Conservation (phyloP, 64 coral and sea anemone genomes). For the Dendronephthya gigantea region DNA sequence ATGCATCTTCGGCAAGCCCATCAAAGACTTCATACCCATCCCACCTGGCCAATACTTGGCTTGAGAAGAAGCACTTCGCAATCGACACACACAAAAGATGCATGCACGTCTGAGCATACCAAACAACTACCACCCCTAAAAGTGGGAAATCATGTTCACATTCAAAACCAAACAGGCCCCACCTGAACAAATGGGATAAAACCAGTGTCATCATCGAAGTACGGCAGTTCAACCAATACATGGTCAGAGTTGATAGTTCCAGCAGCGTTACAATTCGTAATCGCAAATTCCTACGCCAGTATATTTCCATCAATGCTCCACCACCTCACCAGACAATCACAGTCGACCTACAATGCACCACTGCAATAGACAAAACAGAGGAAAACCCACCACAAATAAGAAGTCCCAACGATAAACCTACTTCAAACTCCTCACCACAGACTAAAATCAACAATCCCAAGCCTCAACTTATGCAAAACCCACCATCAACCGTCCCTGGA, state of each 20-base stretch:
- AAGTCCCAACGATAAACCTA: too few species aligned
- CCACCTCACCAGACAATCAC: too few species aligned
- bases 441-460: too few species aligned
- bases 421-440: too few species aligned
- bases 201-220: not conserved
- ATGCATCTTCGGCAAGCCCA: not conserved
- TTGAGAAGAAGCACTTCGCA: not conserved
- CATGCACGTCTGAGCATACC: not conserved
- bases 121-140: not conserved
- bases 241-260: not conserved
- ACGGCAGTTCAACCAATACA: not conserved
- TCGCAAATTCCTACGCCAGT: not conserved
- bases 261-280: not conserved
- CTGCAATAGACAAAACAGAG: too few species aligned
- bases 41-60: not conserved
- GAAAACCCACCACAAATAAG: too few species aligned
- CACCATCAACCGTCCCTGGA: too few species aligned
- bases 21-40: not conserved
- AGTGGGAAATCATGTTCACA: not conserved
- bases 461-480: too few species aligned
- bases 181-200: not conserved
- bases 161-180: not conserved
- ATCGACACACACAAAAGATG: not conserved
- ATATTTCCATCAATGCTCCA: too few species aligned
- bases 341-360: too few species aligned